A percentile compares a stretch with the other conserved stretches of the same genome.
Conservation (phyloP, 2,888 invertebrate genomes). For the Phaonia tiefii region DNA sequence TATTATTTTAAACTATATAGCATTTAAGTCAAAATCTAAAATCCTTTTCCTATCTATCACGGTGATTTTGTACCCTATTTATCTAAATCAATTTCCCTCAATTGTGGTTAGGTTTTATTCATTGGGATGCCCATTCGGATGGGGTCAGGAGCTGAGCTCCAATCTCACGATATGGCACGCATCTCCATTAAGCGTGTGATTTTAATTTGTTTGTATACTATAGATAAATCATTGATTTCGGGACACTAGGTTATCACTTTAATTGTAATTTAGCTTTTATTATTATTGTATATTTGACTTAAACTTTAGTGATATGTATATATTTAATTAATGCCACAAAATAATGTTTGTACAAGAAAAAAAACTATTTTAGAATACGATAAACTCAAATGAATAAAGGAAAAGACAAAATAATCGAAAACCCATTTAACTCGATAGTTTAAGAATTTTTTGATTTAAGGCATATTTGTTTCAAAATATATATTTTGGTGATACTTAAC, state of each 20-base stretch:
- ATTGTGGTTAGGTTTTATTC: conserved; percentile 24
- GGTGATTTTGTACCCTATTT: conserved; percentile 21
- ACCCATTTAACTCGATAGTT: too few species aligned
- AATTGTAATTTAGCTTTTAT: conserved; percentile 1
- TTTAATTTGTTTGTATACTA: neutral
- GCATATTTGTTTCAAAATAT: too few species aligned
- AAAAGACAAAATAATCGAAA: neutral
- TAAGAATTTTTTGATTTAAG: too few species aligned
- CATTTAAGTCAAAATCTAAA: neutral
- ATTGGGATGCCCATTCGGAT: neutral
- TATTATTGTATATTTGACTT: neutral
- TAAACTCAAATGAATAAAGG: neutral
- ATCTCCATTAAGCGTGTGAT: neutral
- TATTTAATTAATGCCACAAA: neutral
- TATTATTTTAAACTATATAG: neutral
- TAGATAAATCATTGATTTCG: neutral
- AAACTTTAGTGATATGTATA: neutral
- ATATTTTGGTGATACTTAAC: too few species aligned
- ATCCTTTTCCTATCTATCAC: neutral
- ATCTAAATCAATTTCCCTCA: neutral
- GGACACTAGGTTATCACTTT: neutral
- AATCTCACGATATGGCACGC: neutral
- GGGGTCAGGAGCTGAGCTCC: conserved; percentile 19
- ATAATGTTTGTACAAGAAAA: neutral
- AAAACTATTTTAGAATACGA: neutral